These are phyloP conservation scores for Capromys pilorides DNA, from an alignment of 2,797 vertebrate genomes.

Conservation along the genomic window DNA sequence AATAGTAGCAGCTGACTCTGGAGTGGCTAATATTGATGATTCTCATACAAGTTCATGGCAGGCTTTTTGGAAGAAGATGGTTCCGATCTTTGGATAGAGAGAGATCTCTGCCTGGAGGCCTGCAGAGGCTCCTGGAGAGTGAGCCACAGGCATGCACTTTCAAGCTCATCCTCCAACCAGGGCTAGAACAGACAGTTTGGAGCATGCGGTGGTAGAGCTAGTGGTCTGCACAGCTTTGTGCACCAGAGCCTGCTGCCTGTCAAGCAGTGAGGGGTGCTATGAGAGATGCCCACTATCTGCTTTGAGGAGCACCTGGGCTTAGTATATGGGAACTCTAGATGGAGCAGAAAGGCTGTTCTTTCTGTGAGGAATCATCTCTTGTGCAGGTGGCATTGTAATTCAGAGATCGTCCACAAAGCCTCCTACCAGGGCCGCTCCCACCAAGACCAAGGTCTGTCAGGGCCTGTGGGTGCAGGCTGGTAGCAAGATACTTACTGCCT, in stretches of 20 bases:
- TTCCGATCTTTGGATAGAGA: neutral
- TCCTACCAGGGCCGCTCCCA: neutral
- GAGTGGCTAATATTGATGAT: neutral
- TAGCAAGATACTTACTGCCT: neutral
- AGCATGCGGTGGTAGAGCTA: too few species aligned
- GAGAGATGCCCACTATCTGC: neutral
- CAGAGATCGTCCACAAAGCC: neutral
- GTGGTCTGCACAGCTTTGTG: neutral
- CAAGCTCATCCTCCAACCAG: neutral
- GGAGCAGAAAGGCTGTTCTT: neutral
- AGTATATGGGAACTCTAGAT: too few species aligned
- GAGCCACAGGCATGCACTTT: neutral
- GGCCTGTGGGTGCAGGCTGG: neutral
- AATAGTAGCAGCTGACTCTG: neutral
- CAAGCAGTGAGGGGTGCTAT: too few species aligned
- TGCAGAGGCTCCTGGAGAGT: neutral
- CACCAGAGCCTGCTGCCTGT: neutral
- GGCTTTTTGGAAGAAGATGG: neutral
- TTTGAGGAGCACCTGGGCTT: neutral
- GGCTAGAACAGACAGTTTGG: neutral
- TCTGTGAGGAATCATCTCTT: neutral
- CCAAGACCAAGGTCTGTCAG: neutral
- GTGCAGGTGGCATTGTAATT: too few species aligned
- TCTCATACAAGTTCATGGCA: rapidly evolving
- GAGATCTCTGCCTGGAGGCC: neutral